Evolutionary conservation across 1,140 invertebrate genomes (phyloP).

Genomic region (Scaptomyza graminum): DNA sequence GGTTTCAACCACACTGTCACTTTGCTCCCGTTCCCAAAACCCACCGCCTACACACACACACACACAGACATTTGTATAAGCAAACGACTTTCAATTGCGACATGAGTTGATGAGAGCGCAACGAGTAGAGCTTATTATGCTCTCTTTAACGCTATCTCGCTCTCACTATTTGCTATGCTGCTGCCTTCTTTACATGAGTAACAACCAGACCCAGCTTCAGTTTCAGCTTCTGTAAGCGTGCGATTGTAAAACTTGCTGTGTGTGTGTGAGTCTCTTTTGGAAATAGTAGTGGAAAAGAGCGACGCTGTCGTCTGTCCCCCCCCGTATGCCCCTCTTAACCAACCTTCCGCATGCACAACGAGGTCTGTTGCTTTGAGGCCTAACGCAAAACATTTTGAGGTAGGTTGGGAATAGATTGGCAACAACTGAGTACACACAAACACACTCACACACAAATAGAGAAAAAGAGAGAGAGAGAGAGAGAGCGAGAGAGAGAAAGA

Average conservation of each 20-base stretch:
- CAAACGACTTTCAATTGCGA: conserved; percentile 77
- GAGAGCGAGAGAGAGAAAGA: conserved; percentile 4
- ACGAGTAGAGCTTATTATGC: conserved; percentile 31
- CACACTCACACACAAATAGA: conserved; percentile 36
- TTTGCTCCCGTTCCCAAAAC: conserved; percentile 10
- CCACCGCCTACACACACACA: conserved; percentile 25
- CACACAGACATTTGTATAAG: conserved; percentile 7
- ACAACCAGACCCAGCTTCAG: conserved; percentile 71
- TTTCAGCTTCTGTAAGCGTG: conserved; percentile 58
- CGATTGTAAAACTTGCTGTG: conserved; percentile 28
- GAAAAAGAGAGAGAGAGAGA: conserved; percentile 4
- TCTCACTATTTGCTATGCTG: conserved; percentile 12
- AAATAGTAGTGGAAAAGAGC: conserved; percentile 80
- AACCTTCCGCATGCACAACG: conserved; percentile 48
- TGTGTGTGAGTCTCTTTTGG: conserved; percentile 56
- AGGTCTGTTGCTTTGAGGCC: conserved; percentile 78
- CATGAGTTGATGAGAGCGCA: conserved; percentile 64
- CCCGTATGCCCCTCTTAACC: conserved; percentile 1
- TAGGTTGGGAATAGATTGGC: conserved; percentile 83
- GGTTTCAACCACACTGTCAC: conserved; percentile 41
- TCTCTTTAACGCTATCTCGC: conserved; percentile 7
- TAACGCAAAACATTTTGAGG: conserved; percentile 83
- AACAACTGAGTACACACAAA: conserved; percentile 70
- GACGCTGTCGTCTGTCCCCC: conserved; percentile 26
- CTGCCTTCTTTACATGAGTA: conserved; percentile 70